Base-by-base conservation (phyloP, 2,113 vertebrate species). In the Carassius auratus region DNA sequence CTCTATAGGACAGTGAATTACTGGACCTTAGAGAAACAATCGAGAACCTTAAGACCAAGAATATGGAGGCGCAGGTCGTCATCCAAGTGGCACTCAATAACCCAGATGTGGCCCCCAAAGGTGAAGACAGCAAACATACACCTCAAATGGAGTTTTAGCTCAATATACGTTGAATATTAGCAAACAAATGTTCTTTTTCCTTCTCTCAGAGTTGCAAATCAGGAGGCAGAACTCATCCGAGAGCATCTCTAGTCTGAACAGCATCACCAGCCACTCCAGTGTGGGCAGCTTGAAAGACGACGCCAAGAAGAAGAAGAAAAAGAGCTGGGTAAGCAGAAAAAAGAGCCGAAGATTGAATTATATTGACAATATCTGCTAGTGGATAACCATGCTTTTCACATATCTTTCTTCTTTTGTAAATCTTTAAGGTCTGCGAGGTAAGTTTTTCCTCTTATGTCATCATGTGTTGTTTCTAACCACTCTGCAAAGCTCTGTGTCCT, bases 181-280 rank as follows among this genome's bases (percentile, higher is more conserved):
- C 14, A 19, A 42, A 19, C 9, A 23, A n/a, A 17, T 1, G 2
- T 8, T 61, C 1, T n/a, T 79, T 23, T 62, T 38, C 5, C 33
- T 42, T 80, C 19, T 77, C 3, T 57, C 88, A 99, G 98, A 99
- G 69, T 68, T 97, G 50, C 95, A 93, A 26, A 97, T 99, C 86
- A 95, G 95, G 88, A 94, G 98, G 57, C 98, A 99, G 92, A 99
- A 99, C 90, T 99, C 97, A 19, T 99, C 97, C 0, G 98, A 99
- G 89, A 99, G 97, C 92, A 97, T 99, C 93, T 97, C 97, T 15
- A 99, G 98, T 76, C 95, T 99, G 87, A 98, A 98, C 93, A 99
- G 98, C 92, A 94, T 98, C 91, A 96, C 96, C 91, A 99, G 98
- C 90, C 96, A 97, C 90, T 99, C 97, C 74, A 99, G 98, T 90